Base-by-base conservation (phyloP, 2,113 vertebrate genomes). In the Pachycephala philippinensis region DNA sequence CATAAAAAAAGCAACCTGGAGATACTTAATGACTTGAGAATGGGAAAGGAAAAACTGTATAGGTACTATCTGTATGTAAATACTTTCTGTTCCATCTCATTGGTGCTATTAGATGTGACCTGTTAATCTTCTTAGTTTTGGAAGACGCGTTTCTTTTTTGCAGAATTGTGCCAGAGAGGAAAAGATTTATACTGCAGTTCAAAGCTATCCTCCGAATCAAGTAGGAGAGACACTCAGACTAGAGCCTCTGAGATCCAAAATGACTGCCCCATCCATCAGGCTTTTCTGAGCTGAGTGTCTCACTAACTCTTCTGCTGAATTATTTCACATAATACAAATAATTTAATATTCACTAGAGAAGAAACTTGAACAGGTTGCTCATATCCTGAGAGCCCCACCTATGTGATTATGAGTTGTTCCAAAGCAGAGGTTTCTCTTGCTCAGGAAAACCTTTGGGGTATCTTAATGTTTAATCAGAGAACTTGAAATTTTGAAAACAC, bases 301-400 rank as follows among this genome's bases (percentile, higher is more conserved):
- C 90, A 45, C n/a, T 65, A 61, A 44, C 63, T 47, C 77, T 60
- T 39, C 63, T 76, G 45, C 27, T 83, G 54, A 85, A 35, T 65
- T 69, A 59, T 61, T 93, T 80, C 88, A 47, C 33, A 26, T 80
- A 50, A 54, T 24, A 72, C 26, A 86, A 85, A 92, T 77, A 93
- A 95, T 76, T 72, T 49, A 50, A 90, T 69, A 90, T 77, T 88
- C 85, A 80, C 85, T 35, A 50, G 88, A 94, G 85, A 66, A 94
- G 37, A 6, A 77, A 69, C 45, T 88, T 80, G 66, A 88, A 80
- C 63, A 83, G 49, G 49, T 42, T 87, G 61, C 50, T 88, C 26
- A 23, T 79, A 85, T 45, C 66, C 70, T 20, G 39, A 87, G 44
- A 79, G 40, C n/a, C 75, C 66, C 82, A 76, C 57, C 75, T 76